Evolutionary conservation across 2,797 vertebrate genomes (phyloP), one percentile per base, ranked within the genome.

Genomic region (Leuciscus waleckii): DNA sequence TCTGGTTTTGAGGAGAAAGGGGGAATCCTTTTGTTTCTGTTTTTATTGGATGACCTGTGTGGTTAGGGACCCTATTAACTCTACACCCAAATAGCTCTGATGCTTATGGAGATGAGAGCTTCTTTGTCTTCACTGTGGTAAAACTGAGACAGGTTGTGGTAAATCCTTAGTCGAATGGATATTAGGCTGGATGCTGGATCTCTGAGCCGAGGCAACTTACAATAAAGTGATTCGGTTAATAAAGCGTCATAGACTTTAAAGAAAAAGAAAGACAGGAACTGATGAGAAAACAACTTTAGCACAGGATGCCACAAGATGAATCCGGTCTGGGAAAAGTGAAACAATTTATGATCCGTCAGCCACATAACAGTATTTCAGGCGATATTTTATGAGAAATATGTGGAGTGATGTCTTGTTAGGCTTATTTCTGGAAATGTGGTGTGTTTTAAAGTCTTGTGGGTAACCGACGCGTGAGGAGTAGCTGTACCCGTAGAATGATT

Each of bases 21-120:
- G 23, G 56, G 49, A 85, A 86, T 77, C 35, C 70, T 82, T 83
- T 75, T 89, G 16, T 90, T 41, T 79, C 56, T 58, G 56, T 78
- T 78, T 85, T 79, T 17, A 83, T n/a, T 29, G 56, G 76, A 56
- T 74, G 76, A 69, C 41, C 41, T 63, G 71, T 75, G 69, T 70
- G 78, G 76, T 56, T 69, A 51, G 29, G 8, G 37, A 54, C 37
- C 43, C 1, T 51, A 68, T 76, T 32, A 63, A n/a, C 61, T 77
- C 67, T 51, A 56, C 35, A 81, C 79, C 70, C 63, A 82, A 82
- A 77, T 26, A 70, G 78, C 77, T 78, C 35, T 67, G n/a, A 82
- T 84, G 49, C 71, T 80, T 82, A 1, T 67, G 5, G 14, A 58
- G 3, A 61, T 49, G 77, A 82, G 23, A 56, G 70, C 37, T 49